phyloP scores from a whole-genome alignment of 53 echinoderm and acorn worm species.

The Stichopus horrens region DNA sequence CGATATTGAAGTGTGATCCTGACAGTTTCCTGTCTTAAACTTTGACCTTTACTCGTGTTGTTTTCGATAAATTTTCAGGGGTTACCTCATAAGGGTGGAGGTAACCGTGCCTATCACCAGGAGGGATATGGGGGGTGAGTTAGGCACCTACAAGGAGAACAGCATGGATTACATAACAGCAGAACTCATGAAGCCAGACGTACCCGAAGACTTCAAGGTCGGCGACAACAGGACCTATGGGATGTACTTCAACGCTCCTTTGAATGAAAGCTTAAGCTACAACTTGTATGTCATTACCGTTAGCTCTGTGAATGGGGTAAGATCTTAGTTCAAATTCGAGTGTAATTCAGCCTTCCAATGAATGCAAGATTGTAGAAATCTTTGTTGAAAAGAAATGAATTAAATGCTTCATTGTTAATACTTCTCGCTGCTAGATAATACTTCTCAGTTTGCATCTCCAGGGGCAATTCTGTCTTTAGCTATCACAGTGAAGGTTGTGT shows the following conservation, averaged over 20 bases:
- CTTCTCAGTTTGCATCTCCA: too few species aligned
- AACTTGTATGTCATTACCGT: not conserved
- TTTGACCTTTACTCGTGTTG: too few species aligned
- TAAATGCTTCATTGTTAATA: too few species aligned
- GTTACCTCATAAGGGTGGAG: conserved; percentile 1
- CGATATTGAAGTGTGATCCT: too few species aligned
- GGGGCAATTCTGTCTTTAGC: too few species aligned
- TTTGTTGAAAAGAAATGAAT: too few species aligned
- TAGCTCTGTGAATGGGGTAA: conserved; percentile 3
- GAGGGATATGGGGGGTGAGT: not conserved
- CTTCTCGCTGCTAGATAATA: too few species aligned
- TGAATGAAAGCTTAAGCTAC: not conserved
- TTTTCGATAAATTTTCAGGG: not conserved
- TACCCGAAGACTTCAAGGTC: not conserved
- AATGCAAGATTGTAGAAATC: too few species aligned
- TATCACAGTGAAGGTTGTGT: too few species aligned
- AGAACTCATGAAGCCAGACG: not conserved
- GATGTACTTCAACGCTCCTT: not conserved
- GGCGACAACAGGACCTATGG: conserved; percentile 1
- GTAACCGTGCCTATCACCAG: not conserved
- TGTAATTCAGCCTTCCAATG: too few species aligned
- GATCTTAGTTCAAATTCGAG: not conserved
- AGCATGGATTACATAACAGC: not conserved
- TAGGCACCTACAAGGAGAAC: not conserved
- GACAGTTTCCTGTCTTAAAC: too few species aligned